Conservation (phyloP, 2,888 invertebrate species). For the Patella caerulea region DNA sequence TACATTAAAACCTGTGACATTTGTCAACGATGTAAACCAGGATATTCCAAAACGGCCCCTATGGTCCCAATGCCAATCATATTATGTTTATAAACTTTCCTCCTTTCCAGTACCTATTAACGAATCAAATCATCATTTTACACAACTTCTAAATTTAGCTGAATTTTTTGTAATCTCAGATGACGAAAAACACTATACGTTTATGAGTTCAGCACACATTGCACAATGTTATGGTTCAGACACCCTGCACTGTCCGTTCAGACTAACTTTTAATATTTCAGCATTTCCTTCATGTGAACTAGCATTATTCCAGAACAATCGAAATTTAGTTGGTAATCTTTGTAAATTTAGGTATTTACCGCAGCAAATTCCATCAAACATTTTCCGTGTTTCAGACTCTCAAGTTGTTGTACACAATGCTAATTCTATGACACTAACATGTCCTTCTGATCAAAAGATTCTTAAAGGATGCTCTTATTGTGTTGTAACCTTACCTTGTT, state of each 20-base stretch:
- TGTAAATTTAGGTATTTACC: not conserved
- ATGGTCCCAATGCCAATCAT: slow-evolving; percentile 30
- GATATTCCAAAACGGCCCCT: slow-evolving; percentile 26
- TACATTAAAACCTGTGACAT: slow-evolving; percentile 15
- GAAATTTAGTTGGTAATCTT: no score
- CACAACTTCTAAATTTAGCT: not conserved
- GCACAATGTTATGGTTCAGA: no score
- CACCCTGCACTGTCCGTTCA: no score
- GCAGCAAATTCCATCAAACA: not conserved
- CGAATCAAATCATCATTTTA: not conserved
- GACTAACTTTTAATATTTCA: no score
- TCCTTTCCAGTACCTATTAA: not conserved
- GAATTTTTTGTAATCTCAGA: not conserved
- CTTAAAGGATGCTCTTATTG: no score
- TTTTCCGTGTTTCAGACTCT: not conserved
- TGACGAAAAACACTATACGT: not conserved
- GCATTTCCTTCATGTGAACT: no score
- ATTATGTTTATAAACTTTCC: not conserved
- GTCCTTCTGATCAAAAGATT: no score
- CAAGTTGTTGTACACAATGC: no score
- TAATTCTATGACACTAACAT: no score
- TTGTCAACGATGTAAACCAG: slow-evolving; percentile 16
- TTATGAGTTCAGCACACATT: not conserved
- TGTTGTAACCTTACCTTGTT: no score
- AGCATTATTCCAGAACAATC: no score